Percentiles rank a stretch among this genome's conserved stretches.
Conservation (phyloP, 2,888 invertebrate genomes). For the Rhaphigaster nebulosa region DNA sequence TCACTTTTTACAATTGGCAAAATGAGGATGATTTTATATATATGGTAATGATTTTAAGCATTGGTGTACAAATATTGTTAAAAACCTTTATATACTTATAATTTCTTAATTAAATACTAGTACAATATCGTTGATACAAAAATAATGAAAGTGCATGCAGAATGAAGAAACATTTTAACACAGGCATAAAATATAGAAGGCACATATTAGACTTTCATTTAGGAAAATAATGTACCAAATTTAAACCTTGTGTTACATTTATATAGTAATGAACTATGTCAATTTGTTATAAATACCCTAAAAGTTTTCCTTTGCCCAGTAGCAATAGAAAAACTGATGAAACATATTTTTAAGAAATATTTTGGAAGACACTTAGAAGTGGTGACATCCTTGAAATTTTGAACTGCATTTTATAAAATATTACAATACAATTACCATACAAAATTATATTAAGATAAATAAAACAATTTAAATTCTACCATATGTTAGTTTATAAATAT, state of each 20-base stretch:
- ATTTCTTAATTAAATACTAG: not conserved
- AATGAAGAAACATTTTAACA: slow-evolving; percentile 4
- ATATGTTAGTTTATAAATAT: not conserved
- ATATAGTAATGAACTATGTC: not conserved
- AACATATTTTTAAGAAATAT: not conserved
- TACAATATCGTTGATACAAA: not conserved
- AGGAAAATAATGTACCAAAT: not conserved
- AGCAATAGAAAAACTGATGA: not conserved
- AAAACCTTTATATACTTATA: not conserved
- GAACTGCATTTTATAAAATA: not conserved
- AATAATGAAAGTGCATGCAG: not conserved
- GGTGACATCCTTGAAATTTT: not conserved
- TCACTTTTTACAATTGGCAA: not conserved
- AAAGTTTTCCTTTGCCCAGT: not conserved
- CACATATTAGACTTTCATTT: not conserved
- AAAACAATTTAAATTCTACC: not conserved
- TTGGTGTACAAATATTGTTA: not conserved
- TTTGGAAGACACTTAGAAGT: slow-evolving; percentile 10
- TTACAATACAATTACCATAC: not conserved
- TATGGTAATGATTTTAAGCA: not conserved
- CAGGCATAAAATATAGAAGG: not conserved
- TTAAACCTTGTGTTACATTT: not conserved
- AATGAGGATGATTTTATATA: slow-evolving; percentile 2
- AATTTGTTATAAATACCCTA: not conserved
- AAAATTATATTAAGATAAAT: not conserved